Percentiles rank a stretch among this genome's conserved stretches.
These are phyloP conservation scores for Microctenopoma lineatum DNA, from an alignment of 2,797 vertebrate genomes.

Conservation along the genomic window DNA sequence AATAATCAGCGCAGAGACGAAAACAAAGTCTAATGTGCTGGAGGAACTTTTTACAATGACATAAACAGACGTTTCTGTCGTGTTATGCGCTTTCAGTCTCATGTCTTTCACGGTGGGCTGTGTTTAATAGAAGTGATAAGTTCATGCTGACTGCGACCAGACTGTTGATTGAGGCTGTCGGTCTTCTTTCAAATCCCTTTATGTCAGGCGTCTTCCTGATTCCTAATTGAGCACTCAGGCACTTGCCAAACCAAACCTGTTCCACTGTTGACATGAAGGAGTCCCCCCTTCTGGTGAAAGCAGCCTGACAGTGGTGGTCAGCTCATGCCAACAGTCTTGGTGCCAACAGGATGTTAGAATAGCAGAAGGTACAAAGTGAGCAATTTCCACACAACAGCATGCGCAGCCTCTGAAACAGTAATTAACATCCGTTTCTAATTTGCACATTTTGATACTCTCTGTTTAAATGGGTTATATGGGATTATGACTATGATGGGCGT, in stretches of 20 bases:
- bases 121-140: slow-evolving; percentile 65
- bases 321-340: slow-evolving; percentile 61
- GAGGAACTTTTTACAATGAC: slow-evolving; percentile 44
- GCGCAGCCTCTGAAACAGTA: slow-evolving; percentile 46
- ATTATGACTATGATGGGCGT: slow-evolving; percentile 42
- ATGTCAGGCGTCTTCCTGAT: slow-evolving; percentile 56
- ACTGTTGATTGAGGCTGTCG: slow-evolving; percentile 59
- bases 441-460: slow-evolving; percentile 66
- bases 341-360: slow-evolving; percentile 79
- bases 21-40: slow-evolving; percentile 52
- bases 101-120: slow-evolving; percentile 45
- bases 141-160: slow-evolving; percentile 57
- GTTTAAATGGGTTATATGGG: slow-evolving; percentile 61
- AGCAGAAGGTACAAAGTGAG: slow-evolving; percentile 66
- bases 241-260: slow-evolving; percentile 62
- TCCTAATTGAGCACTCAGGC: slow-evolving; percentile 51
- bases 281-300: slow-evolving; percentile 42
- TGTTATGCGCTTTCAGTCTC: slow-evolving; percentile 45
- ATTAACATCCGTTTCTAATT: slow-evolving; percentile 70
- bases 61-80: slow-evolving; percentile 37
- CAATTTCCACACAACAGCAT: slow-evolving; percentile 48
- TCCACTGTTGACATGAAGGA: slow-evolving; percentile 51
- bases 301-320: slow-evolving; percentile 44
- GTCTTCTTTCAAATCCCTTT: slow-evolving; percentile 46
- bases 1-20: slow-evolving; percentile 61